phyloP scores from a whole-genome alignment of 2,797 vertebrate species.

The Phylloscopus collybita region DNA sequence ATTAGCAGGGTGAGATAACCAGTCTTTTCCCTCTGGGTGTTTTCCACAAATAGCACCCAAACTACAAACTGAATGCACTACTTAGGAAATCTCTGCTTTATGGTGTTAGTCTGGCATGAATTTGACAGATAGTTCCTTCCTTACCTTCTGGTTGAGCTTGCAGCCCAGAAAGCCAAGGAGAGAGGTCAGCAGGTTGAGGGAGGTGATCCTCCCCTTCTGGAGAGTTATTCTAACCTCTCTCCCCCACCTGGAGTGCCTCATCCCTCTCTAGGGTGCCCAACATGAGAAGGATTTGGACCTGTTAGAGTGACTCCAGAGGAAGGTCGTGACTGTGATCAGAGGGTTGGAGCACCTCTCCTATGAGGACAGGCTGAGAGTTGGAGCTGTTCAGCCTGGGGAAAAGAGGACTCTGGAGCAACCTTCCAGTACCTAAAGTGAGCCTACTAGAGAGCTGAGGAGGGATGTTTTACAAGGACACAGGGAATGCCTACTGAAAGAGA shows the following conservation, averaged over 20 bases:
- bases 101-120: neutral
- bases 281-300: neutral
- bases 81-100: neutral
- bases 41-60: neutral
- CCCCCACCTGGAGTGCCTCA: too few relatives aligned
- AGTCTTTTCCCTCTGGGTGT: neutral
- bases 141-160: neutral
- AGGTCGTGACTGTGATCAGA: neutral
- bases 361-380: neutral
- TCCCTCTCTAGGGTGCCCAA: neutral
- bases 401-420: neutral
- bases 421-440: neutral
- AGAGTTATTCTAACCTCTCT: neutral
- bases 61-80: neutral
- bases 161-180: neutral
- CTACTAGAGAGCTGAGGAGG: neutral
- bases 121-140: neutral
- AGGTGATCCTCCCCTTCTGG: neutral
- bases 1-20: neutral
- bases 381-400: neutral
- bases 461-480: neutral
- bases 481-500: neutral
- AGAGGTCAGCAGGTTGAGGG: neutral
- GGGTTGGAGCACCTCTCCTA: neutral
- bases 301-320: accelerated